Evolutionary conservation across 2,113 vertebrate genomes (phyloP).

Genomic region (Silurus meridionalis): DNA sequence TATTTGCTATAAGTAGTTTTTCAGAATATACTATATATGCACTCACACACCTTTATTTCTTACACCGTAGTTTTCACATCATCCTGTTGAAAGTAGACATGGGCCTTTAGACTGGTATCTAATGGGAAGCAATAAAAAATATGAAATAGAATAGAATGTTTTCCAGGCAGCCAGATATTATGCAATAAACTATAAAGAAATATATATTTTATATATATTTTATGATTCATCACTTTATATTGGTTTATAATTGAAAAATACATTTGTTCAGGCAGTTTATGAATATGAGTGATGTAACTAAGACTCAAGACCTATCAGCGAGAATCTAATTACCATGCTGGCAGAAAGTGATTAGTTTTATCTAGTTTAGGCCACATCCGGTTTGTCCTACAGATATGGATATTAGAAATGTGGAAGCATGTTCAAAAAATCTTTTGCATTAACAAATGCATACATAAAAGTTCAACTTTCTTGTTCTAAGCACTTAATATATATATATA

Average conservation of each 20-base stretch:
- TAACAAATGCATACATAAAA: background rate
- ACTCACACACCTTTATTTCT: background rate
- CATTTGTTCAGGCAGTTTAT: no score
- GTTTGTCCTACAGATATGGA: background rate
- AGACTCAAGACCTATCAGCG: background rate
- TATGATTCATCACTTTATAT: background rate
- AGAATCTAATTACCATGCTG: background rate
- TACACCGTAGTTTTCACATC: background rate
- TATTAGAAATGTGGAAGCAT: constrained; percentile 5
- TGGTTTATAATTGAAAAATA: background rate
- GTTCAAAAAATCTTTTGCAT: constrained; percentile 1
- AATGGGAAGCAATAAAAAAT: background rate
- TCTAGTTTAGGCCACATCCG: background rate
- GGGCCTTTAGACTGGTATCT: background rate
- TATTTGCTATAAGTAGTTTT: no score
- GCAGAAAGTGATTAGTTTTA: background rate
- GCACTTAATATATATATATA: background rate
- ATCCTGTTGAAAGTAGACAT: background rate
- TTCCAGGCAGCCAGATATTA: background rate
- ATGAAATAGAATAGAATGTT: background rate
- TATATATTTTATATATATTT: background rate
- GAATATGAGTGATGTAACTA: no score
- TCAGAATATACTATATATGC: background rate
- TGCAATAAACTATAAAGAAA: background rate
- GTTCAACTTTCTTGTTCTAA: background rate